Percentiles rank a stretch among this genome's conserved stretches.
These are phyloP conservation scores for Acanthosepion pharaonis DNA, from an alignment of 2,888 invertebrate species.

Conservation along the genomic window DNA sequence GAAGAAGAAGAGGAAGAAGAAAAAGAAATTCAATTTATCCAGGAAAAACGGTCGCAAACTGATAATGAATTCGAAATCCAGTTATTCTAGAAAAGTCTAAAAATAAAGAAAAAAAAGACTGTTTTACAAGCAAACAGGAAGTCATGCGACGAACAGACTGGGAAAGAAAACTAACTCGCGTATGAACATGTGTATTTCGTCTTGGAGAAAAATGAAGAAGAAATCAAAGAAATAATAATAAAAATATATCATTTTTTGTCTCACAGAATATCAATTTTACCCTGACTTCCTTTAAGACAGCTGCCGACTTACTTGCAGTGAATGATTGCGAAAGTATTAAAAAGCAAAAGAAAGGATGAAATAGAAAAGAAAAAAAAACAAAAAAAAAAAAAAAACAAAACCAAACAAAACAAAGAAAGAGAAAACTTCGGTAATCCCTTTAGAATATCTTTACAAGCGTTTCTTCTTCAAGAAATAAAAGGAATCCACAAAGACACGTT, in stretches of 20 bases:
- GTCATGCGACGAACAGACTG: too few relatives aligned
- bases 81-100: too few relatives aligned
- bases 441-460: background rate
- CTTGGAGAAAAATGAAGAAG: too few relatives aligned
- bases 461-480: background rate
- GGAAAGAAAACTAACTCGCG: too few relatives aligned
- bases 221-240: too few relatives aligned
- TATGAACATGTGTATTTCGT: too few relatives aligned
- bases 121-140: too few relatives aligned
- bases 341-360: background rate
- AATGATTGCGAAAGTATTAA: background rate
- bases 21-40: too few relatives aligned
- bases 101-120: too few relatives aligned
- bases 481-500: conserved; percentile 11
- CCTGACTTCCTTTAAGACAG: background rate
- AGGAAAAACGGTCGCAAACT: too few relatives aligned
- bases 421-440: background rate
- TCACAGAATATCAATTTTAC: conserved; percentile 20
- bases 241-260: background rate
- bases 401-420: background rate
- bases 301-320: conserved; percentile 17
- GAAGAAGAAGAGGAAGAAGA: too few relatives aligned
- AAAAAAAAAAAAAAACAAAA: background rate
- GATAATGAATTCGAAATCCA: too few relatives aligned
- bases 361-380: background rate